Conservation (phyloP, 2,113 vertebrate species). For the Upupa epops region DNA sequence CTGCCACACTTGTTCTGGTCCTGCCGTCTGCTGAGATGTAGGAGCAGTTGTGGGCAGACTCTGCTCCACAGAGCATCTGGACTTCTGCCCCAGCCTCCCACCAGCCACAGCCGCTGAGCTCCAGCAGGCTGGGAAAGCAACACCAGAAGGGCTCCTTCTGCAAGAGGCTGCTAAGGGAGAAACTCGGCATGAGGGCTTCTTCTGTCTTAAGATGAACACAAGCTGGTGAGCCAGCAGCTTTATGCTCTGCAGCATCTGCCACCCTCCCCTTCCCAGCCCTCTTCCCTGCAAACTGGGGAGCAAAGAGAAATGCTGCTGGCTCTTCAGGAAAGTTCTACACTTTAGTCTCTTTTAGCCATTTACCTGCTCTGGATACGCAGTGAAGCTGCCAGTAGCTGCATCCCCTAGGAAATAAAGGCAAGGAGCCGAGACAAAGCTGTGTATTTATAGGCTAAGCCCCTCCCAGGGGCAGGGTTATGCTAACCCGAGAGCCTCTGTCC, state of each 20-base stretch:
- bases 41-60: not conserved
- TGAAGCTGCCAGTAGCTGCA: not conserved
- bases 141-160: not conserved
- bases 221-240: not conserved
- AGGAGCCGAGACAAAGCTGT: not conserved
- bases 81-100: not conserved
- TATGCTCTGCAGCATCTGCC: slow-evolving; percentile 9
- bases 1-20: not conserved
- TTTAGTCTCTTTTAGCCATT: not conserved
- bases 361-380: not conserved
- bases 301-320: not conserved
- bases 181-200: not conserved
- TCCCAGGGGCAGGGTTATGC: slow-evolving; percentile 26
- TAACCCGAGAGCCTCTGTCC: not conserved
- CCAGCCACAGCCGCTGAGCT: not conserved
- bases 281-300: not conserved
- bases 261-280: not conserved
- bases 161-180: not conserved
- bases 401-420: not conserved
- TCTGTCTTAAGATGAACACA: not conserved
- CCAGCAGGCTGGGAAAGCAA: not conserved
- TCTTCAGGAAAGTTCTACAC: not conserved
- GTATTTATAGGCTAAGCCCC: not conserved
- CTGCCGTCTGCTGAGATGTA: not conserved
- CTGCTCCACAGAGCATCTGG: not conserved